These are phyloP conservation scores for Cosmia trapezina DNA, from an alignment of 2,888 invertebrate species.

Conservation along the genomic window DNA sequence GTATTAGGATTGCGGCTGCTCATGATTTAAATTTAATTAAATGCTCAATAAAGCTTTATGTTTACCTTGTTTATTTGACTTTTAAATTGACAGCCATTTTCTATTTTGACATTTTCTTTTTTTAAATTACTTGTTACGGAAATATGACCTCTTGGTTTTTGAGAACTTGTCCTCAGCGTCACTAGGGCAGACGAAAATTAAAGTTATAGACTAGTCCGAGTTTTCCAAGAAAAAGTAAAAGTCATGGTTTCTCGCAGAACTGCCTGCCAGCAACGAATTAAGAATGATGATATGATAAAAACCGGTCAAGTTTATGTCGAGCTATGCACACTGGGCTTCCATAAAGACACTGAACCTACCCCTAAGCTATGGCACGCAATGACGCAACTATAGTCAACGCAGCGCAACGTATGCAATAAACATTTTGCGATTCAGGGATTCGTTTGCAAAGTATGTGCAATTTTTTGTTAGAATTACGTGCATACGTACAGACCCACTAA, in stretches of 20 bases:
- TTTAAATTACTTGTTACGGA: neutral
- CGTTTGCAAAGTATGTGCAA: too few species aligned
- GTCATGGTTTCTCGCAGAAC: neutral
- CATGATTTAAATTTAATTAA: conserved; percentile 88
- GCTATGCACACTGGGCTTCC: too few species aligned
- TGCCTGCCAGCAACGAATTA: too few species aligned
- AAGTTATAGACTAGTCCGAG: neutral
- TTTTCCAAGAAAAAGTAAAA: neutral
- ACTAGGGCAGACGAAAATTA: neutral
- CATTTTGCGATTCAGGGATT: too few species aligned
- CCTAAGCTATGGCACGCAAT: too few species aligned
- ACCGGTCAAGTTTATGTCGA: too few species aligned
- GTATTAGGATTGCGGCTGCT: conserved; percentile 94
- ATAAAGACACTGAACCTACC: too few species aligned
- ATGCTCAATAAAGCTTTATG: conserved; percentile 66
- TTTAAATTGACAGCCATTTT: conserved; percentile 61
- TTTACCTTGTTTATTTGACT: conserved; percentile 80
- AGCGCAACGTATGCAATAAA: too few species aligned
- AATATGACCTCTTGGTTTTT: neutral
- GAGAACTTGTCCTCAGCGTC: accelerated
- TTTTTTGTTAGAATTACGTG: too few species aligned
- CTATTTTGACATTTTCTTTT: conserved; percentile 59
- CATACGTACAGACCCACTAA: too few species aligned
- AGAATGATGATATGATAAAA: too few species aligned
- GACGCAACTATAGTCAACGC: too few species aligned